phyloP scores from a whole-genome alignment of 2,797 vertebrate species.

The Picus viridis region DNA sequence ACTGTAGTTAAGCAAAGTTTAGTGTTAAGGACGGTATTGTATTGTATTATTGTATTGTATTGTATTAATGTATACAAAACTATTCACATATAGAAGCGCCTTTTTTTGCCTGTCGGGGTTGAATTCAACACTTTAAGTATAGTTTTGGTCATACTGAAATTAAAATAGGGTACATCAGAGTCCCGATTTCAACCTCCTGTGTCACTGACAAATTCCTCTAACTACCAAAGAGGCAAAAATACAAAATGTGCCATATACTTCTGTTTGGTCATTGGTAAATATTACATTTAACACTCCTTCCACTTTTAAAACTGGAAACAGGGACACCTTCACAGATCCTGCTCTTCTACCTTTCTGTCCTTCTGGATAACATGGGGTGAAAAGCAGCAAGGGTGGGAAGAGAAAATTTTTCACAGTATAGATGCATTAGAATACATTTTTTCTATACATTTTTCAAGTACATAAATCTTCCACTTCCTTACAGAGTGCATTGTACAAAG shows the following conservation, averaged over 20 bases:
- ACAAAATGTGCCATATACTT: not conserved
- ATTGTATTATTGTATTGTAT: too few species aligned
- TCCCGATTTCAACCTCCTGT: not conserved
- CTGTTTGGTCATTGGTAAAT: not conserved
- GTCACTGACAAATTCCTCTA: not conserved
- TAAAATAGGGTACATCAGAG: not conserved
- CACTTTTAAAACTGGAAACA: conserved; percentile 24
- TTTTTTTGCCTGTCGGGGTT: not conserved
- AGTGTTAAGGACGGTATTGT: not conserved
- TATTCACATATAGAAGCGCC: not conserved
- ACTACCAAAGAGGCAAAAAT: not conserved
- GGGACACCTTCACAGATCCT: not conserved
- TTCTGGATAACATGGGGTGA: not conserved
- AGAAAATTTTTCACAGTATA: not conserved
- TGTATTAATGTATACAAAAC: not conserved
- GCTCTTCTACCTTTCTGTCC: not conserved
- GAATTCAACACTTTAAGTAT: not conserved
- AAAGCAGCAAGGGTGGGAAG: not conserved
- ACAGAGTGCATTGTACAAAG: not conserved
- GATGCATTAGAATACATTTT: not conserved
- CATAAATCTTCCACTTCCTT: not conserved
- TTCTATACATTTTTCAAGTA: not conserved
- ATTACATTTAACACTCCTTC: conserved; percentile 14
- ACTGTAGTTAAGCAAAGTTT: not conserved
- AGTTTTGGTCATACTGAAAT: not conserved